These are phyloP conservation scores for Hirtodrosophila confusa DNA, from an alignment of 2,888 invertebrate genomes.

Conservation along the genomic window DNA sequence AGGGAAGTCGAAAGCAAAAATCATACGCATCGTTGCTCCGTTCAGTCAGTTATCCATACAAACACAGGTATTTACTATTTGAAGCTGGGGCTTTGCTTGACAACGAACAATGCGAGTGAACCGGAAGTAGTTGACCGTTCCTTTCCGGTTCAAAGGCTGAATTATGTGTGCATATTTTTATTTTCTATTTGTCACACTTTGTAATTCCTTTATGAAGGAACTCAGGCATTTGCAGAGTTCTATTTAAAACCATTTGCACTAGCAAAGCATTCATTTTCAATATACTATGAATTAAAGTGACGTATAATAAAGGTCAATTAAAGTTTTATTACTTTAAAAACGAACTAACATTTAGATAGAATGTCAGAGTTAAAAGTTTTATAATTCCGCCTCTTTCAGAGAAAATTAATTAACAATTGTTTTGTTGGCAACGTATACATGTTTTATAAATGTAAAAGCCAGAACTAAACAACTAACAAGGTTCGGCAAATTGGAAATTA, in stretches of 20 bases:
- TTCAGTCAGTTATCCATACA: slow-evolving; percentile 16
- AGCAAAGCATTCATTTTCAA: background rate
- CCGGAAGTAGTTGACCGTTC: slow-evolving; percentile 41
- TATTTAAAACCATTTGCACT: slow-evolving; percentile 16
- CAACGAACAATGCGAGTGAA: slow-evolving; percentile 11
- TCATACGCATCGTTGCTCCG: slow-evolving; percentile 58
- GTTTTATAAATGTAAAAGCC: too few relatives aligned
- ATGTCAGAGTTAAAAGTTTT: too few relatives aligned
- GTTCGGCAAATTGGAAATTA: background rate
- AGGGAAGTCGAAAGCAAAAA: slow-evolving; percentile 31
- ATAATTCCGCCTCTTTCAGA: too few relatives aligned
- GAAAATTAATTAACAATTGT: too few relatives aligned
- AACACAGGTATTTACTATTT: slow-evolving; percentile 21
- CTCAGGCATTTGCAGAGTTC: background rate
- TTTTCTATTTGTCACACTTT: slow-evolving; percentile 26
- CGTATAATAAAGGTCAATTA: too few relatives aligned
- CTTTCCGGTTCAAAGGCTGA: slow-evolving; percentile 7
- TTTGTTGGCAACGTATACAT: too few relatives aligned
- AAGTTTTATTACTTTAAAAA: too few relatives aligned
- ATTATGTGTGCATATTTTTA: background rate
- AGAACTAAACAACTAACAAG: too few relatives aligned
- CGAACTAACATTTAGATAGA: too few relatives aligned
- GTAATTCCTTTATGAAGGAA: slow-evolving; percentile 5
- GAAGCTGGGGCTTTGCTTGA: slow-evolving; percentile 34
- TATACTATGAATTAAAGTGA: too few relatives aligned